Evolutionary conservation across 2,888 invertebrate species (phyloP).

Genomic region (Caenorhabditis parvicauda): DNA sequence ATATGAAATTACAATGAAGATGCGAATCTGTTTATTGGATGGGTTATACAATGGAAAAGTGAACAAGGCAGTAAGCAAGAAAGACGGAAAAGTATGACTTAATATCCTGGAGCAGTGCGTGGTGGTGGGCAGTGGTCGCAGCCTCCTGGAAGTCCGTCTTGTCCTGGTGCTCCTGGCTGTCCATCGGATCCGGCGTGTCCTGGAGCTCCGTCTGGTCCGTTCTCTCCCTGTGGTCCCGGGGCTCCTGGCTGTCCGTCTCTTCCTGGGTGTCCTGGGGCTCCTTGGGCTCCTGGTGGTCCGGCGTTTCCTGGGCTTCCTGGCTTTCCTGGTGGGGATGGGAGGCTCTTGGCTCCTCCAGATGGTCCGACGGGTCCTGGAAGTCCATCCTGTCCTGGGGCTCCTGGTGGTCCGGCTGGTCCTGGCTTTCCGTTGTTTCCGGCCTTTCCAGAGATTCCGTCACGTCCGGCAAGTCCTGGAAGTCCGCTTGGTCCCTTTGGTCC

Average conservation of each 20-base stretch:
- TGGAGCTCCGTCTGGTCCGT: conserved; percentile 39
- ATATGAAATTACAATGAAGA: too few species aligned
- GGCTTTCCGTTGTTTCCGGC: conserved; percentile 38
- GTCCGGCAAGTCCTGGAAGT: conserved; percentile 43
- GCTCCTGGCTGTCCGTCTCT: conserved; percentile 43
- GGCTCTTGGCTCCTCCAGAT: conserved; percentile 31
- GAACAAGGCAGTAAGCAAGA: background rate
- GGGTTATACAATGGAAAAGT: conserved; percentile 8
- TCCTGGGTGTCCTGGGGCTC: conserved; percentile 40
- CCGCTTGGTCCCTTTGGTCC: conserved; percentile 49
- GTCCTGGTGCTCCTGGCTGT: conserved; percentile 38
- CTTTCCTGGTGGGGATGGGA: conserved; percentile 37
- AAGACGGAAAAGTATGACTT: conserved; percentile 6
- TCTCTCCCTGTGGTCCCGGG: conserved; percentile 39
- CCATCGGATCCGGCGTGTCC: conserved; percentile 40
- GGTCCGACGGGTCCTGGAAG: conserved; percentile 39
- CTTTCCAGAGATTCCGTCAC: conserved; percentile 34
- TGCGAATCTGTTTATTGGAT: conserved; percentile 14
- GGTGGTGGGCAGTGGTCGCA: conserved; percentile 42
- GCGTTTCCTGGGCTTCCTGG: conserved; percentile 37
- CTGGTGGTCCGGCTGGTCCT: conserved; percentile 41
- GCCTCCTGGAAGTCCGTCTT: conserved; percentile 31
- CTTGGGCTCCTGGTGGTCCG: conserved; percentile 30
- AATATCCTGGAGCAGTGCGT: conserved; percentile 47
- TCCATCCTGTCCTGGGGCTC: conserved; percentile 42